Percentiles rank a stretch among this genome's conserved stretches.
These are phyloP conservation scores for Drosophila seclusa DNA, from an alignment of 2,888 invertebrate species.

Conservation along the genomic window DNA sequence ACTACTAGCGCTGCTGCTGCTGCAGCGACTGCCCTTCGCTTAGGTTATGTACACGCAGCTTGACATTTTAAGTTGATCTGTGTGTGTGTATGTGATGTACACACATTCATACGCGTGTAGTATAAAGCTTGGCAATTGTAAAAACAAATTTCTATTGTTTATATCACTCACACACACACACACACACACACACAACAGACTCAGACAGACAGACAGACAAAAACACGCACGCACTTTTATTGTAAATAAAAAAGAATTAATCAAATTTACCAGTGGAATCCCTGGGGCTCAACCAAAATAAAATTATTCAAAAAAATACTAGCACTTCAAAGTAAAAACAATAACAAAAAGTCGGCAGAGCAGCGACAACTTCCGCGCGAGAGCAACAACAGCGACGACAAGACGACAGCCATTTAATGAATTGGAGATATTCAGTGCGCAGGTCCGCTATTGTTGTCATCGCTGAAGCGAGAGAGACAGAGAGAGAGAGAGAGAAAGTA, in stretches of 20 bases:
- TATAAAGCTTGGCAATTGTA: constrained; percentile 33
- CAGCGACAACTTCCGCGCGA: constrained; percentile 54
- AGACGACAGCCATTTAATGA: constrained; percentile 45
- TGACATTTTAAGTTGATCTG: constrained; percentile 37
- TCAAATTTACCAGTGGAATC: constrained; percentile 47
- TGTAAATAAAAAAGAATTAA: constrained; percentile 25
- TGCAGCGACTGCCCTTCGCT: constrained; percentile 47
- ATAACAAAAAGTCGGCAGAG: constrained; percentile 60
- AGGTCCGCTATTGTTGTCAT: constrained; percentile 33
- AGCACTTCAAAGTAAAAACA: constrained; percentile 56
- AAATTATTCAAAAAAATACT: constrained; percentile 50
- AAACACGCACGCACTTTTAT: constrained; percentile 19
- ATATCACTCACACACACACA: constrained; percentile 19
- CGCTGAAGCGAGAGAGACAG: constrained; percentile 7
- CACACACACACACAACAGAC: not conserved
- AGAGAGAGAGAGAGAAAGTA: constrained; percentile 13
- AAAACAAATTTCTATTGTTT: constrained; percentile 41
- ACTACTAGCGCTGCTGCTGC: constrained; percentile 13
- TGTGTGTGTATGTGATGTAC: constrained; percentile 16
- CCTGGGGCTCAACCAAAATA: constrained; percentile 36
- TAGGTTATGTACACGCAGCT: constrained; percentile 50
- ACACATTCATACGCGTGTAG: constrained; percentile 33
- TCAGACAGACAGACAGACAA: constrained; percentile 13
- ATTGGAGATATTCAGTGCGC: constrained; percentile 38
- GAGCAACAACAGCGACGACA: constrained; percentile 53